Percentiles rank a stretch among this genome's conserved stretches.
Evolutionary conservation across 2,888 invertebrate species (phyloP).

Genomic region (Oasisia sp.): DNA sequence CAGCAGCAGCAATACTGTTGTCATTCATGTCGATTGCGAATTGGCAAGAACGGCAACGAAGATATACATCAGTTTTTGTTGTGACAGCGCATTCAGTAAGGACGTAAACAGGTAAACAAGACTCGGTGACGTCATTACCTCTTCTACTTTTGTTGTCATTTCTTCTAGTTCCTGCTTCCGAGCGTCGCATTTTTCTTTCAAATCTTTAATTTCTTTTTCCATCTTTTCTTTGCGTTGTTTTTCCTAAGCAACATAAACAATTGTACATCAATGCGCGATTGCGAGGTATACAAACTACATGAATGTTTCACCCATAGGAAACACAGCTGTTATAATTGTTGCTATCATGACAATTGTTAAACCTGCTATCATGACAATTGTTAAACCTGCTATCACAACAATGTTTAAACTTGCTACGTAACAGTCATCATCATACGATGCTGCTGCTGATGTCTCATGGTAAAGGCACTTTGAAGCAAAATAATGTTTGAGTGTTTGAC

Average conservation of each 20-base stretch:
- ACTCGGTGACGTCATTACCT: slow-evolving; percentile 41
- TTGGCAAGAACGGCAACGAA: no score
- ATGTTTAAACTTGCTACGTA: no score
- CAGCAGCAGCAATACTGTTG: no score
- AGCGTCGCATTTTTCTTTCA: slow-evolving; percentile 47
- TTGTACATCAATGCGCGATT: not conserved
- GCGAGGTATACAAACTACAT: not conserved
- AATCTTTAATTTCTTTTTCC: slow-evolving; percentile 44
- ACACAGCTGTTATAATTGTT: not conserved
- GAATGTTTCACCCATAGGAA: not conserved
- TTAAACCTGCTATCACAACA: not conserved
- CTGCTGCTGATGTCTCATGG: no score
- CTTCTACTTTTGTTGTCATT: slow-evolving; percentile 53
- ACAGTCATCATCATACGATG: no score
- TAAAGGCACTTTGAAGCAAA: no score
- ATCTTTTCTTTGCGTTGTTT: slow-evolving; percentile 35
- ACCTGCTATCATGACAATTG: not conserved
- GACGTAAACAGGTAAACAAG: not conserved
- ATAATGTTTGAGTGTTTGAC: no score
- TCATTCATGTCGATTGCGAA: no score
- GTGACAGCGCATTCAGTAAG: not conserved
- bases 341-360: not conserved
- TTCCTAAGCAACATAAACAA: slow-evolving; percentile 14
- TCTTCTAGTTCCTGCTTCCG: slow-evolving; percentile 51
- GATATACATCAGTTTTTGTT: not conserved